Percentiles rank a stretch among this genome's conserved stretches.
phyloP scores from a whole-genome alignment of 2,888 invertebrate species.

The Euplexia lucipara region DNA sequence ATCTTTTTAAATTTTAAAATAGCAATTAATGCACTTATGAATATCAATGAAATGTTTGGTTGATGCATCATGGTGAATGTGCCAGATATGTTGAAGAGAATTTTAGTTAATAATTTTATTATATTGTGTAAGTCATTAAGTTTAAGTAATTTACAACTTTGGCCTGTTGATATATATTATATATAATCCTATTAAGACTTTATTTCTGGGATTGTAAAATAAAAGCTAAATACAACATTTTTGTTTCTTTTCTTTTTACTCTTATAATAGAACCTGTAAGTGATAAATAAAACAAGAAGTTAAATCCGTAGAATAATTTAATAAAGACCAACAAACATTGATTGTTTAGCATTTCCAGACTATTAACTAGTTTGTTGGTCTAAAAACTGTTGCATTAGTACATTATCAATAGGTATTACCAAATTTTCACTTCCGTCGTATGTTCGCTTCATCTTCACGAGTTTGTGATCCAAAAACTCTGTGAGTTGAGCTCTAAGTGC shows the following conservation, averaged over 20 bases:
- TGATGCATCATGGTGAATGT: conserved; percentile 88
- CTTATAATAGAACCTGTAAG: not conserved
- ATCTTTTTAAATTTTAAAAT: conserved; percentile 87
- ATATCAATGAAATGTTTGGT: conserved; percentile 89
- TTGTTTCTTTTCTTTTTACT: conserved; percentile 71
- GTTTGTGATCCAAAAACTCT: conserved; percentile 98
- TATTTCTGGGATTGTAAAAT: conserved; percentile 91
- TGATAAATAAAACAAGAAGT: conserved; percentile 29
- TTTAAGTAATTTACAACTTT: conserved; percentile 91
- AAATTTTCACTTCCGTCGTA: conserved; percentile 96
- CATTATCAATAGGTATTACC: conserved; percentile 94
- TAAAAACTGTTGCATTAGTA: conserved; percentile 94
- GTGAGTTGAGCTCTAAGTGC: conserved; percentile 97
- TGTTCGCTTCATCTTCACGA: conserved; percentile 95
- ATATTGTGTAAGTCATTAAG: conserved; percentile 91
- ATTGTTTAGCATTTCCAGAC: conserved; percentile 6
- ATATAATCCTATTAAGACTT: conserved; percentile 91
- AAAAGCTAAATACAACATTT: conserved; percentile 84
- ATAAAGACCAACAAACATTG: conserved; percentile 18
- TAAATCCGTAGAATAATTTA: conserved; percentile 21
- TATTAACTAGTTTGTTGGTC: conserved; percentile 89
- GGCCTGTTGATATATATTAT: conserved; percentile 91
- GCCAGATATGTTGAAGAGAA: conserved; percentile 90
- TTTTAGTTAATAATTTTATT: conserved; percentile 91
- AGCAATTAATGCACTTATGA: conserved; percentile 86